A percentile compares a stretch with the other conserved stretches of the same genome.
phyloP scores from a whole-genome alignment of 2,797 vertebrate species.

The Hippopotamyrus pictus region DNA sequence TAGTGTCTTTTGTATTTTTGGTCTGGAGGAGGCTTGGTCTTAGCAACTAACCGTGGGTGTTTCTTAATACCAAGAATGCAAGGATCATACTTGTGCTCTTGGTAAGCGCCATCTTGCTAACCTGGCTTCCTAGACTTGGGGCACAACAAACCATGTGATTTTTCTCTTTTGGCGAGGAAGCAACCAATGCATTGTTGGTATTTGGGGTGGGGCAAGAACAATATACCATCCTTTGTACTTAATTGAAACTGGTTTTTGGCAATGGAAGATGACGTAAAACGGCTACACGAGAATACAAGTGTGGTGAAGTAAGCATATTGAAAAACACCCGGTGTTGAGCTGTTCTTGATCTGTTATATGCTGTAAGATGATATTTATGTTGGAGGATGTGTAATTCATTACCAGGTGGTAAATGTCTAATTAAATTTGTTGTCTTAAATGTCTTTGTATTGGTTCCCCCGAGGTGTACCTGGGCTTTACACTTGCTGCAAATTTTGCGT shows the following conservation, averaged over 20 bases:
- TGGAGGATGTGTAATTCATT: constrained; percentile 28
- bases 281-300: background rate
- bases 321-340: background rate
- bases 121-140: background rate
- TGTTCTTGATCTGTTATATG: background rate
- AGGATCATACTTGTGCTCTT: background rate
- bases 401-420: constrained; percentile 6
- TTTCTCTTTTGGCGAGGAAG: background rate
- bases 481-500: too few relatives aligned
- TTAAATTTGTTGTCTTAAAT: too few relatives aligned
- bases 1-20: background rate
- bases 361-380: background rate
- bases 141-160: background rate
- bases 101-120: background rate
- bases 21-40: background rate
- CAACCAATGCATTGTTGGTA: background rate
- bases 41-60: background rate
- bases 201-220: background rate
- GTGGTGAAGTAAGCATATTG: background rate
- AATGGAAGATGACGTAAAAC: background rate
- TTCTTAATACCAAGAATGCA: background rate
- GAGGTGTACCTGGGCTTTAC: too few relatives aligned
- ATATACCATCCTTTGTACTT: background rate
- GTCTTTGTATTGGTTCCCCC: too few relatives aligned
- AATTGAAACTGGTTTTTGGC: background rate